Evolutionary conservation across 2,888 invertebrate species (phyloP), one percentile per base, ranked within the genome.

Genomic region (Cheilosia grossa): DNA sequence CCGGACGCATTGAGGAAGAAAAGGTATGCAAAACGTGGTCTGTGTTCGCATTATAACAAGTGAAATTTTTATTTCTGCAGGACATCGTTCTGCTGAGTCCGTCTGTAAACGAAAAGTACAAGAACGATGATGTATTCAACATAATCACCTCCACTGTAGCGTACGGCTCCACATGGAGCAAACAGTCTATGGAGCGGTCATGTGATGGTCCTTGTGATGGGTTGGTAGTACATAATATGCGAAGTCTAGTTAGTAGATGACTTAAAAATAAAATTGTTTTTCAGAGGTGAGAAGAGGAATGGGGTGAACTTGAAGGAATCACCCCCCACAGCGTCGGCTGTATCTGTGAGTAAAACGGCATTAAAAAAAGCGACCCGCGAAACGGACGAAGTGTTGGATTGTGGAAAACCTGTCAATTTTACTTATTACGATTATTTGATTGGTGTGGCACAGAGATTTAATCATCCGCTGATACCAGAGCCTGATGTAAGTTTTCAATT

Each of bases 401-500:
- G 97, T 92, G 97, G 97, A 4, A 96, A 96, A 92, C 95, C 96
- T 70, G 97, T 96, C 1, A 97, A 97, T 92, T 96, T 95, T 90
- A 97, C 97, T 4, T 96, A 96, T 91, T 97, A 97, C 92, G 98
- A 98, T 91, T 97, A 97, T 91, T 93, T 97, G 81, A 95, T 96
- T 66, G 97, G 97, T 19, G 95, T 98, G 42, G 95, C 96, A n/a
- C 95, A 96, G 89, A 93, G 97, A 85, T 95, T 96, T 89, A 94
- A 95, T 89, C 97, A 97, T 92, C 96, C 96, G 0, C 94, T 95
- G 89, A 95, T 97, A 88, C 97, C 97, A 78, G 97, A 98, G 92
- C 97, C 97, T 79, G 95, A 95, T 92, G 94, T 89, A 77, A 88
- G 81, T 80, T 42, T 24, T 64, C 67, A 72, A 58, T 37, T 19